These are phyloP conservation scores for Callipepla squamata DNA, from an alignment of 2,113 vertebrate genomes.

Conservation along the genomic window DNA sequence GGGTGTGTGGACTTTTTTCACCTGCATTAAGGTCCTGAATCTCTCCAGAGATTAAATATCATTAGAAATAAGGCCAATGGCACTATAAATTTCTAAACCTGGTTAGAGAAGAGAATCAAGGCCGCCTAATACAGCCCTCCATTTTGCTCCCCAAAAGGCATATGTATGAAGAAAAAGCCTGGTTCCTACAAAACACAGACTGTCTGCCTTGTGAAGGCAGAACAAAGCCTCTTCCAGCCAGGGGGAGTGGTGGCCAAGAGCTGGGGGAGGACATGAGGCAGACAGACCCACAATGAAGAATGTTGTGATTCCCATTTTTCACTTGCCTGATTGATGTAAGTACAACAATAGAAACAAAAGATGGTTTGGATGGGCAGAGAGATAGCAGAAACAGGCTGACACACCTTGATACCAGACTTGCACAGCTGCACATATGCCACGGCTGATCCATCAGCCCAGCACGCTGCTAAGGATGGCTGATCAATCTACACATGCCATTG, in stretches of 20 bases:
- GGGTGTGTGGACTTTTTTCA: background rate
- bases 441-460: slow-evolving; percentile 64
- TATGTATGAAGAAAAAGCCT: background rate
- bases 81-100: background rate
- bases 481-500: slow-evolving; percentile 51
- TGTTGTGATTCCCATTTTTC: background rate
- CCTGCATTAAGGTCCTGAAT: background rate
- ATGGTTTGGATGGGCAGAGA: slow-evolving; percentile 30
- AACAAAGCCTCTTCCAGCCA: background rate
- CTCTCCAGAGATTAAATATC: slow-evolving; percentile 11
- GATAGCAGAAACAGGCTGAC: slow-evolving; percentile 44
- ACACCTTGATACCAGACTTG: slow-evolving; percentile 61
- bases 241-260: background rate
- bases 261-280: background rate
- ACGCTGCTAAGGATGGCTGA: slow-evolving; percentile 14
- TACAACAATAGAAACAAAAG: slow-evolving; percentile 60
- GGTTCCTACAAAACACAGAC: background rate
- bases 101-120: slow-evolving; percentile 7
- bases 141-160: background rate
- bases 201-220: background rate
- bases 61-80: background rate
- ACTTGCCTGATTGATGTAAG: background rate
- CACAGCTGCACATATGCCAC: slow-evolving; percentile 66
- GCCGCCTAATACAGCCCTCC: background rate
- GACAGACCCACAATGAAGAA: background rate